Evolutionary conservation across 2,797 vertebrate species (phyloP).

Genomic region (Sebastolobus altivelis): DNA sequence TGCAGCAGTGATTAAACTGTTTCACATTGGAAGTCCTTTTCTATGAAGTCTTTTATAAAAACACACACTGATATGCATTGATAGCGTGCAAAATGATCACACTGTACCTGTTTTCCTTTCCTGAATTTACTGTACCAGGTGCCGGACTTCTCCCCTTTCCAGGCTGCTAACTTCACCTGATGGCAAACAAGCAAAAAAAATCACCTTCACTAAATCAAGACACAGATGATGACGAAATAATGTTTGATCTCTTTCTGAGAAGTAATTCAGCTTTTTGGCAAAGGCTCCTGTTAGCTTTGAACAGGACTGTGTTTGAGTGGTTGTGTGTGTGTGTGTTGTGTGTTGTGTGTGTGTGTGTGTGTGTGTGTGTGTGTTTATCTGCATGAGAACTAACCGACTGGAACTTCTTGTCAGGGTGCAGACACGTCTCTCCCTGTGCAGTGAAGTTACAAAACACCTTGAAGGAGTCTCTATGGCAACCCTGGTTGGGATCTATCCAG

Average conservation of each 20-base stretch:
- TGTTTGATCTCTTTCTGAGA: background rate
- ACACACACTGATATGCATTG: background rate
- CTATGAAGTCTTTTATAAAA: background rate
- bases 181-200: constrained; percentile 57
- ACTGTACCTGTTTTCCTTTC: constrained; percentile 92
- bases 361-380: constrained; percentile 11
- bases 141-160: constrained; percentile 94
- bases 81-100: background rate
- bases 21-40: background rate
- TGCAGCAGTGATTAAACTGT: background rate
- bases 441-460: constrained; percentile 99
- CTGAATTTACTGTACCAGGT: constrained; percentile 97
- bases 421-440: constrained; percentile 93
- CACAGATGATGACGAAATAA: background rate
- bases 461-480: constrained; percentile 96
- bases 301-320: too few species aligned
- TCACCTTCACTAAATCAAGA: background rate
- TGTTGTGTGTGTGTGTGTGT: background rate
- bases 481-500: constrained; percentile 99
- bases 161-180: constrained; percentile 95
- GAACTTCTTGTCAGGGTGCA: constrained; percentile 95
- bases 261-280: background rate
- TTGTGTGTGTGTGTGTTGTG: background rate
- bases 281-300: background rate
- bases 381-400: constrained; percentile 76